A percentile compares a stretch with the other conserved stretches of the same genome.
Conservation (phyloP, 2,888 invertebrate species). For the Melieria omissa region DNA sequence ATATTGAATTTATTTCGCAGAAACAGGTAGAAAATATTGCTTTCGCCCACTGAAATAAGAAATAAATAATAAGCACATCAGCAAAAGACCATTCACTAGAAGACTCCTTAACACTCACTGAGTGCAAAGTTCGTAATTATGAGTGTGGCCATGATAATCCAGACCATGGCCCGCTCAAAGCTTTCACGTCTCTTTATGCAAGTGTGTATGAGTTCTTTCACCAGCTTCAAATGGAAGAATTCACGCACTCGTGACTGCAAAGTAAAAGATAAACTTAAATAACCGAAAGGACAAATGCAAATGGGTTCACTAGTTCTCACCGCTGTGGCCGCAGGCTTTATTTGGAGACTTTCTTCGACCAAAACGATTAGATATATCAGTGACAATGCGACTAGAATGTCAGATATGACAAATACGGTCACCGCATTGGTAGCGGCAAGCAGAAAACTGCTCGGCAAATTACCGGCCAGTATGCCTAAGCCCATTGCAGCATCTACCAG, state of each 20-base stretch:
- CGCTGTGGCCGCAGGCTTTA: slow-evolving; percentile 49
- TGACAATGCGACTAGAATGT: slow-evolving; percentile 48
- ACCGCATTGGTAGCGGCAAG: slow-evolving; percentile 63
- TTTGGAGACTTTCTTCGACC: slow-evolving; percentile 58
- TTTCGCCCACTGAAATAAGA: slow-evolving; percentile 53
- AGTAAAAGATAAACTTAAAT: background rate
- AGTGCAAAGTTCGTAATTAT: slow-evolving; percentile 58
- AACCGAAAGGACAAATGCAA: background rate
- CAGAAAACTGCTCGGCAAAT: slow-evolving; percentile 71
- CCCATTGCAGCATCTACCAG: slow-evolving; percentile 72
- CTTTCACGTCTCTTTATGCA: slow-evolving; percentile 57
- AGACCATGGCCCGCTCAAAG: slow-evolving; percentile 61
- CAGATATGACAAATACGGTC: slow-evolving; percentile 55
- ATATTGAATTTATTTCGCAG: slow-evolving; percentile 59
- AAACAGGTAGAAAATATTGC: slow-evolving; percentile 69
- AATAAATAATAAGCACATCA: background rate
- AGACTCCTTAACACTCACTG: slow-evolving; percentile 45
- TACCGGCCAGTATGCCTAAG: slow-evolving; percentile 72
- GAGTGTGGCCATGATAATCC: slow-evolving; percentile 59
- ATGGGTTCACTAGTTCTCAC: slow-evolving; percentile 41
- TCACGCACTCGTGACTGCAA: slow-evolving; percentile 55
- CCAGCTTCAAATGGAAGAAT: slow-evolving; percentile 59
- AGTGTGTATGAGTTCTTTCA: slow-evolving; percentile 59
- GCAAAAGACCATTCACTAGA: background rate
- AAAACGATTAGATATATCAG: slow-evolving; percentile 53